Evolutionary conservation across 2,797 vertebrate genomes (phyloP).

Genomic region (Varecia variegata): DNA sequence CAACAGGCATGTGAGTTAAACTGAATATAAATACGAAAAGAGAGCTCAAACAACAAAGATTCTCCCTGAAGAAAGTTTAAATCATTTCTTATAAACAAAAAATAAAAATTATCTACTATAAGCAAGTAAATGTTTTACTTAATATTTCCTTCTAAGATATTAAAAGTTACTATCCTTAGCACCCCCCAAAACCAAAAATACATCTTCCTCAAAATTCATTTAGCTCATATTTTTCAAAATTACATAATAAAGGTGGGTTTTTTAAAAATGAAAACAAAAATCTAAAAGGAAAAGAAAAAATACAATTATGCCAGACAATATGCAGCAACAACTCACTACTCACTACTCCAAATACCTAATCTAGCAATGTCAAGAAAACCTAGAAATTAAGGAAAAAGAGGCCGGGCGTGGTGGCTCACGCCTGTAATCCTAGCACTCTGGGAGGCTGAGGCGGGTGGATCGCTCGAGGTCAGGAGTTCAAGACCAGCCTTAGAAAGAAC

Average conservation of each 20-base stretch:
- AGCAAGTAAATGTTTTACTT: neutral
- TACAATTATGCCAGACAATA: neutral
- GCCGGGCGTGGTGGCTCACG: too few relatives aligned
- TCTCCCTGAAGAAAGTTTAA: neutral
- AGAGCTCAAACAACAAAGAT: neutral
- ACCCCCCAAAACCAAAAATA: neutral
- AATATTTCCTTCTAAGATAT: conserved; percentile 27
- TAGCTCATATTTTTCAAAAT: neutral
- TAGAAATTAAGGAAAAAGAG: neutral
- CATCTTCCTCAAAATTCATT: neutral
- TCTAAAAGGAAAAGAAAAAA: neutral
- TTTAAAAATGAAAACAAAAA: neutral
- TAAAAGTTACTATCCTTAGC: neutral
- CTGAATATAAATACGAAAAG: neutral
- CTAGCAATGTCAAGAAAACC: neutral
- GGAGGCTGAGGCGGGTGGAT: too few relatives aligned
- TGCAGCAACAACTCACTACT: neutral
- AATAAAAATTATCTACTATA: neutral
- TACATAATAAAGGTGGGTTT: neutral
- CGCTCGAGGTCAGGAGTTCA: too few relatives aligned
- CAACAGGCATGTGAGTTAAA: neutral
- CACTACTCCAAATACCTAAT: neutral
- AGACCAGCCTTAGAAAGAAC: too few relatives aligned
- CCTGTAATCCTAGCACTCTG: too few relatives aligned
- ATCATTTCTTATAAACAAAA: neutral